phyloP scores from a whole-genome alignment of 64 coral and sea anemone species.

The Pocillopora verrucosa region DNA sequence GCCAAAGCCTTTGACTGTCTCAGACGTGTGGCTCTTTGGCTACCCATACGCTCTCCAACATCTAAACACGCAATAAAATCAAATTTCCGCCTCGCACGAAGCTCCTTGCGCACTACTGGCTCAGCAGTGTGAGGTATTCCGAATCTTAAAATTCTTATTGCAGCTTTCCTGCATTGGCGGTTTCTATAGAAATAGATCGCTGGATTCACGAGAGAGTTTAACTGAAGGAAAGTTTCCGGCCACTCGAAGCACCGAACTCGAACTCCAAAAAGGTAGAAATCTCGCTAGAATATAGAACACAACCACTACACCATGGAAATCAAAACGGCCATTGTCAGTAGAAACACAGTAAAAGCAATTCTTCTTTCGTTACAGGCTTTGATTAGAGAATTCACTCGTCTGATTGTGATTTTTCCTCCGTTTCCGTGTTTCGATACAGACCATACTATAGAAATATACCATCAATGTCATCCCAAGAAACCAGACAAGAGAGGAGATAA shows the following conservation, averaged over 20 bases:
- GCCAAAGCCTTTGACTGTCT: too few relatives aligned
- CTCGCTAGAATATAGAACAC: background rate
- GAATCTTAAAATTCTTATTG: background rate
- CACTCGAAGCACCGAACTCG: background rate
- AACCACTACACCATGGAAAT: background rate
- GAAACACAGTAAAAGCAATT: background rate
- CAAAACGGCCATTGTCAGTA: background rate
- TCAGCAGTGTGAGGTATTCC: background rate
- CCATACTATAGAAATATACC: background rate
- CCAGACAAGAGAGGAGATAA: background rate
- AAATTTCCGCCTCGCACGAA: background rate
- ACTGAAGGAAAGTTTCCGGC: background rate
- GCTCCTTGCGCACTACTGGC: background rate
- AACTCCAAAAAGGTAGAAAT: background rate
- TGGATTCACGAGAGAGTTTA: background rate
- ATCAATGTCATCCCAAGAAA: background rate
- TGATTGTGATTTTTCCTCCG: background rate
- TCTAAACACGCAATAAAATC: background rate
- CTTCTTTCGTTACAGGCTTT: background rate
- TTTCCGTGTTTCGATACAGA: background rate
- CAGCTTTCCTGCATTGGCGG: background rate
- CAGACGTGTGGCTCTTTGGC: too few relatives aligned
- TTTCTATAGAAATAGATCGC: background rate
- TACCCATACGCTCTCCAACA: background rate
- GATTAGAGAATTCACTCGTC: background rate